phyloP scores from a whole-genome alignment of 1,140 invertebrate species.

The Mercenaria mercenaria region DNA sequence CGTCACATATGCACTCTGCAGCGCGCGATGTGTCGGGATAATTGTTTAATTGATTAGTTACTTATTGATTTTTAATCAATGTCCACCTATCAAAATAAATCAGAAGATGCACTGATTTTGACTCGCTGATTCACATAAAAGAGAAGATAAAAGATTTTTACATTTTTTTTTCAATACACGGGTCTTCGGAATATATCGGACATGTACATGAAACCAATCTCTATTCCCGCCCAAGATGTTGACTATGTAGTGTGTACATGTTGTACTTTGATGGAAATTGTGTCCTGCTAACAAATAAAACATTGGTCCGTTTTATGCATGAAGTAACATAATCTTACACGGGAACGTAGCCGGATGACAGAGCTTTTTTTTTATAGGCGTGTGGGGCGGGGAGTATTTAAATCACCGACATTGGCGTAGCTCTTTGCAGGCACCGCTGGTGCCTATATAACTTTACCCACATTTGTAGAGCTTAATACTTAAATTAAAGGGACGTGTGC shows the following conservation, averaged over 20 bases:
- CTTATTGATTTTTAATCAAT: constrained; percentile 28
- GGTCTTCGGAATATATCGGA: constrained; percentile 53
- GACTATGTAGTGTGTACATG: constrained; percentile 7
- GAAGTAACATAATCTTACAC: too few species aligned
- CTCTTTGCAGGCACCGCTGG: too few species aligned
- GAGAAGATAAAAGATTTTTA: neutral
- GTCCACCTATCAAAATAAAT: neutral
- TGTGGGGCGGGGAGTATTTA: too few species aligned
- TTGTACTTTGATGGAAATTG: too few species aligned
- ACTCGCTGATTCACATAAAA: neutral
- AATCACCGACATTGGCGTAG: too few species aligned
- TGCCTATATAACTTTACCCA: too few species aligned
- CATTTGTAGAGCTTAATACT: too few species aligned
- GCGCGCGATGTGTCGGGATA: constrained; percentile 64
- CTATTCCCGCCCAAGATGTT: constrained; percentile 63
- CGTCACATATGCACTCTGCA: constrained; percentile 64
- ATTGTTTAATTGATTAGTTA: constrained; percentile 45
- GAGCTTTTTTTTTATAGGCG: too few species aligned
- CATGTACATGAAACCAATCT: constrained; percentile 52
- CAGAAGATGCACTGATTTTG: neutral
- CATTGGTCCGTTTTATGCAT: too few species aligned
- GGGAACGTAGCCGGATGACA: too few species aligned
- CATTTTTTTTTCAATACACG: constrained; percentile 13
- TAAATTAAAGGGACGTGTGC: too few species aligned
- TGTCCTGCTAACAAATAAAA: too few species aligned